Evolutionary conservation across 2,888 invertebrate species (phyloP).

Genomic region (Liopterus haemorrhoidalis): DNA sequence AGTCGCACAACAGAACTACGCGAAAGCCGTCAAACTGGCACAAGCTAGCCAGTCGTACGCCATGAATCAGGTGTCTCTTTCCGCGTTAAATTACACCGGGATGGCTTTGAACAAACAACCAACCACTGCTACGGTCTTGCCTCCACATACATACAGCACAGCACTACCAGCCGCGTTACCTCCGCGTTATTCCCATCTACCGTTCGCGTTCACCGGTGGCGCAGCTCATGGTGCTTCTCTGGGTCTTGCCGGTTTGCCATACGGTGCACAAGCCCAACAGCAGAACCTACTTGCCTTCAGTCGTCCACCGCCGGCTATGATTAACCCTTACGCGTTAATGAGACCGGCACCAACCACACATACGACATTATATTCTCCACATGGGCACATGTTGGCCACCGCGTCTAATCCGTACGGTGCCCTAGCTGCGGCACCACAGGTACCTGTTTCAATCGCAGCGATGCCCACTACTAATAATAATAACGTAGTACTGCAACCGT

Average conservation of each 20-base stretch:
- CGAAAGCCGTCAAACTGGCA: constrained; percentile 64
- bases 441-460: constrained; percentile 46
- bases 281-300: constrained; percentile 44
- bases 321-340: constrained; percentile 46
- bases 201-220: constrained; percentile 38
- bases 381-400: constrained; percentile 21
- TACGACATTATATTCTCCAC: constrained; percentile 15
- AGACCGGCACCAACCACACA: constrained; percentile 29
- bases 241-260: constrained; percentile 39
- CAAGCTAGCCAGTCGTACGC: constrained; percentile 42
- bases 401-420: constrained; percentile 35
- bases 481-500: constrained; percentile 67
- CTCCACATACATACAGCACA: constrained; percentile 40
- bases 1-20: constrained; percentile 77
- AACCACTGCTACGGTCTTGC: constrained; percentile 43
- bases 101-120: constrained; percentile 63
- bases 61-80: constrained; percentile 51
- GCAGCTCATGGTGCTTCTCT: constrained; percentile 39
- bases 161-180: constrained; percentile 22
- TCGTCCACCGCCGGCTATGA: constrained; percentile 41
- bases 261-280: constrained; percentile 42
- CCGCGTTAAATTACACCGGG: constrained; percentile 63
- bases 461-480: constrained; percentile 45
- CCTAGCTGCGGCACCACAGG: constrained; percentile 39
- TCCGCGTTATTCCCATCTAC: constrained; percentile 38